Evolutionary conservation across 2,888 invertebrate genomes (phyloP).

Genomic region (Drepana falcataria): DNA sequence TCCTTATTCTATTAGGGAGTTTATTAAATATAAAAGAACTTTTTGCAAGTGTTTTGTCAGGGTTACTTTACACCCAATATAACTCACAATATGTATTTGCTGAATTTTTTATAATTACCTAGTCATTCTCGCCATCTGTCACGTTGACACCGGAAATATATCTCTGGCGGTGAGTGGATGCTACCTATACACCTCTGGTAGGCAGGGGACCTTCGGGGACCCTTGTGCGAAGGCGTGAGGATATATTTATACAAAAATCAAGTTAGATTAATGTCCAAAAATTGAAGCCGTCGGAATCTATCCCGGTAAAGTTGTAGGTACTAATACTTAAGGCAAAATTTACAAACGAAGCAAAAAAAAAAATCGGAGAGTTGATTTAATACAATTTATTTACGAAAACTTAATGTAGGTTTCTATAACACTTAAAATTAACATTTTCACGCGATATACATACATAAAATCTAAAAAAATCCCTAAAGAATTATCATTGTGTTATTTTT

Average conservation of each 20-base stretch:
- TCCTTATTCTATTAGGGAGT: too few species aligned
- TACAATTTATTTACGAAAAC: constrained; percentile 7
- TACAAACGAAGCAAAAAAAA: neutral
- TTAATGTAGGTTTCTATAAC: constrained; percentile 4
- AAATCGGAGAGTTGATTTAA: neutral
- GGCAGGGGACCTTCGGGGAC: too few species aligned
- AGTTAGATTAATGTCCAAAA: too few species aligned
- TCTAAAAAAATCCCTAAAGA: neutral
- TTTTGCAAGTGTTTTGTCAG: neutral
- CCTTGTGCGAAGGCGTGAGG: too few species aligned
- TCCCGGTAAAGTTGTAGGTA: too few species aligned
- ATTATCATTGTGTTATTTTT: neutral
- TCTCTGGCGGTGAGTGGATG: too few species aligned
- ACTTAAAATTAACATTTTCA: constrained; percentile 23
- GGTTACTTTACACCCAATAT: neutral
- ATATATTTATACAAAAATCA: too few species aligned
- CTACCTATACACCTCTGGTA: too few species aligned
- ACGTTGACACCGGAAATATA: too few species aligned
- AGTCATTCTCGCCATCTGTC: neutral
- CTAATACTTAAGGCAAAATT: too few species aligned
- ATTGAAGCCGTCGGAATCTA: too few species aligned
- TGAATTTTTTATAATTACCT: neutral
- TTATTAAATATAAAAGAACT: too few species aligned
- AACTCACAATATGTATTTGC: neutral
- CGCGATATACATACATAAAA: constrained; percentile 30